Base-by-base conservation (phyloP, 30 jellyfish, hydroid and myxozoan species). In the Aurelia aurita region DNA sequence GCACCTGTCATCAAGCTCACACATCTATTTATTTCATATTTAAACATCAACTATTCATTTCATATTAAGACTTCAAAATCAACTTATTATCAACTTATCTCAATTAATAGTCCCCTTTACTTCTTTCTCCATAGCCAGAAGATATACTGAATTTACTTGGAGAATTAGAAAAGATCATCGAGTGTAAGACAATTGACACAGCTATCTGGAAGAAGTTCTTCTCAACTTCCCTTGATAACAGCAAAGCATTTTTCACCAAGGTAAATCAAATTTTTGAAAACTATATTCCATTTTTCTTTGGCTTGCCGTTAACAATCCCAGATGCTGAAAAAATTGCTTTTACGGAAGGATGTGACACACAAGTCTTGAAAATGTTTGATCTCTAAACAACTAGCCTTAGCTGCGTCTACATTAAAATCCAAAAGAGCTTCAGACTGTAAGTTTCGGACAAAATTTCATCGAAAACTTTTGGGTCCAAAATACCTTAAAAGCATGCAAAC, bases 151-250 rank as follows among this genome's bases (percentile, higher is more conserved):
- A 19, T 6, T 54, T 32, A 0, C 60, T 69, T n/a, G 46, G 61
- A n/a, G 45, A 83, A 32, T 69, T 83, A 22, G 73, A 83, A 83
- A 25, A 66, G n/a, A 71, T 69, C 28, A 28, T 70, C 1, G 25
- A 25, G 7, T 7, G 46, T 20, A 44, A 35, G 51, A 25, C 57
- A 22, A 20, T 5, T 16, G 66, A 70, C 21, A 45, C 13, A 22
- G 44, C 31, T 4, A 11, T 70, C 27, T 83, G 93, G 93, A 83
- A 32, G 51, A 57, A 63, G 43, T 68, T 74, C 31, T 62, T 83
- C 18, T 5, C 66, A 10, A 22, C 47, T 3, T 2, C 39, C 23
- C 32, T 71, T 47, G 87, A 69, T 16, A 34, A 72, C 47, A 16
- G 47, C 67, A 54, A 43, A 20, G 20, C n/a, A 21, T 28, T 77